Evolutionary conservation across 2,888 invertebrate genomes (phyloP), one percentile per base, ranked within the genome.

Genomic region (Tipula lateralis): DNA sequence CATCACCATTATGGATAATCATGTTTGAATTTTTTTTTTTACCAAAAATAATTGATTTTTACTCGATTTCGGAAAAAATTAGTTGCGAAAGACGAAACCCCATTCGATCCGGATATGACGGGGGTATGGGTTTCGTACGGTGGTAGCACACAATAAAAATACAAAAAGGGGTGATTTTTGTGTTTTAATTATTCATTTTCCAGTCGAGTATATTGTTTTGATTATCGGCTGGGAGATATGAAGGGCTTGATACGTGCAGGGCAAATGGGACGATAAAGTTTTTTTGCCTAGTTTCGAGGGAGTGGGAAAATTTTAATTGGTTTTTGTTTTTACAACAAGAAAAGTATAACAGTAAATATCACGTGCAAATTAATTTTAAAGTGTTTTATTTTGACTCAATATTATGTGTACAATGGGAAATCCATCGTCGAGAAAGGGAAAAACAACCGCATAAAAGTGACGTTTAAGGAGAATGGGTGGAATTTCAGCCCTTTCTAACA

Each of bases 1-100:
- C 66, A 66, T 66, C 66, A 66, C 66, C 66, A 66, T 66, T 66
- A 66, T 66, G 66, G 66, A 66, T 66, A 66, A 66, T 66, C 66
- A 66, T 66, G 66, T 66, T 66, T 66, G 66, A 66, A 66, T 24
- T 19, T 66, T 66, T 24, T 24, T 19, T 66, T 66, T 24, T 66
- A 66, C 66, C 24, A 24, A 24, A 66, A 66, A 66, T 24, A 66
- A 66, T 66, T 66, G 66, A 66, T 66, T 66, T 66, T 66, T 66
- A 66, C 66, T 66, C 66, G 24, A 66, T 66, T 66, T 66, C 19
- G 9, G 66, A 66, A 66, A 66, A 9, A 39, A 9, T n/a, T n/a
- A 44, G 9, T 66, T 66, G 19, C 7, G 4, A 16, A 50, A 50
- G 44, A 50, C 16, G 44, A 66, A 66, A 66, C 2, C 66, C 24